Evolutionary conservation across 2,888 invertebrate species (phyloP).

Genomic region (Volucella inanis): DNA sequence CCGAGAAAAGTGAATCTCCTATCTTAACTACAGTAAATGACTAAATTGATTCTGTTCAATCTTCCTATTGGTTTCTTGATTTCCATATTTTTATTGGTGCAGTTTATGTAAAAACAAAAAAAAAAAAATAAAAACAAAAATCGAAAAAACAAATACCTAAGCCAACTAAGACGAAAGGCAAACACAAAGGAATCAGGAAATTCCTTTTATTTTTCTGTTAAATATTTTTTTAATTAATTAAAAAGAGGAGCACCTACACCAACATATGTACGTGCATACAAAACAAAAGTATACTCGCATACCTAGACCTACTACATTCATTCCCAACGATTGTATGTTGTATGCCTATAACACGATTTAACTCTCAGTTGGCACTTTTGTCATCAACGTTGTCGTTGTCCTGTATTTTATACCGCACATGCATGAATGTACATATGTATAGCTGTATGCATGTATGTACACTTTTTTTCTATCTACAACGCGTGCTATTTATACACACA

Average conservation of each 20-base stretch:
- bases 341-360: constrained; percentile 53
- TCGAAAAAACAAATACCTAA: neutral
- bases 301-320: constrained; percentile 5
- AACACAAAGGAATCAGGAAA: constrained; percentile 48
- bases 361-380: constrained; percentile 62
- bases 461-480: constrained; percentile 37
- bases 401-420: constrained; percentile 30
- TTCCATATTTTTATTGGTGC: neutral
- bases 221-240: constrained; percentile 62
- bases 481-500: constrained; percentile 60
- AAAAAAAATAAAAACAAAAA: constrained; percentile 18
- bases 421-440: constrained; percentile 17
- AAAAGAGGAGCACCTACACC: constrained; percentile 25
- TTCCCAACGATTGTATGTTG: constrained; percentile 17
- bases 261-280: neutral
- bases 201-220: constrained; percentile 54
- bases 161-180: neutral
- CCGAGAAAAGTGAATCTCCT: too few species aligned
- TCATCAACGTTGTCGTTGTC: constrained; percentile 8
- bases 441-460: constrained; percentile 16
- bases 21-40: too few species aligned
- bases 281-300: neutral
- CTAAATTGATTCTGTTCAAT: too few species aligned
- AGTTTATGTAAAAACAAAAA: constrained; percentile 26
- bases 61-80: neutral